Evolutionary conservation across 2,113 vertebrate genomes (phyloP), one percentile per base, ranked within the genome.

Genomic region (Hemiprocne comata): DNA sequence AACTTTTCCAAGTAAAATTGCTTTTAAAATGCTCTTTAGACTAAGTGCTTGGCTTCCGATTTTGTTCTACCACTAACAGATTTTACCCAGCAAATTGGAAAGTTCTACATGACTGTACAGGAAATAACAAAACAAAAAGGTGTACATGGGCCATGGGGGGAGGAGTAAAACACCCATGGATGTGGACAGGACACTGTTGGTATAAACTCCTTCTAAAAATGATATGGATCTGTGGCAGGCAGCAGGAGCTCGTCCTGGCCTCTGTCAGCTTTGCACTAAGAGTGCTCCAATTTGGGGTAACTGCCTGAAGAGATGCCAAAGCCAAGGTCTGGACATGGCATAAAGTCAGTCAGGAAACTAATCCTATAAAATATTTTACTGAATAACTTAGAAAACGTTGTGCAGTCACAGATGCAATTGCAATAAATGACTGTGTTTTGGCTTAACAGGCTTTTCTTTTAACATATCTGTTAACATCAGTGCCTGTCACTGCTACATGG

Each of bases 81-180:
- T 66, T 67, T 78, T 33, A 44, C 36, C 17, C 55, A 53, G 50
- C 36, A 62, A 60, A 70, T 2, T 9, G 51, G 50, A 24, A 80
- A 70, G 48, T 40, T 67, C 18, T 4, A 34, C 28, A 31, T 14
- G n/a, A 31, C 46, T 60, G 34, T 33, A 11, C 14, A 74, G 42
- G 54, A 74, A 84, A 73, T 21, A 51, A 0, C 2, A 13, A 21
- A 36, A 57, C 19, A 48, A 13, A 40, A 51, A n/a, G 46, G 29
- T 2, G 1, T 16, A 31, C 12, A 6, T 2, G 7, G 55, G 34
- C 50, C 23, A 19, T 1, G 4, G 55, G 33, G 51, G 13, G 17
- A 25, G 18, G 46, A 38, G 34, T 54, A 50, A 90, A 86, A 76
- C 5, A 70, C n/a, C n/a, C 33, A 11, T 1, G 1, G 44, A 40